These are phyloP conservation scores for Lycocorax pyrrhopterus DNA, from an alignment of 2,113 vertebrate genomes.

Conservation along the genomic window DNA sequence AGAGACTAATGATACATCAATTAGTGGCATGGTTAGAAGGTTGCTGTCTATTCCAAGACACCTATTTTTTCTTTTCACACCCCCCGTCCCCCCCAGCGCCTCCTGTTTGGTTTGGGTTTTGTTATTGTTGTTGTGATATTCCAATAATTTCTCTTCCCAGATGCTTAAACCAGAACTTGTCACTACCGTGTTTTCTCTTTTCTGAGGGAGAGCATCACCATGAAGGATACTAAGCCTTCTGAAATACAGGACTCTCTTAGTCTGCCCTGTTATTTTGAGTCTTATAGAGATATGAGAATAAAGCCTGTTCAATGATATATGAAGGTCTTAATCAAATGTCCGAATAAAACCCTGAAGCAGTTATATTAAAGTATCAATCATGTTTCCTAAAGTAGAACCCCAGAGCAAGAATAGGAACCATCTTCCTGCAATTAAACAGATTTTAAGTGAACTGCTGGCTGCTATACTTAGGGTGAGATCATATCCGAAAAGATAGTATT, in stretches of 20 bases:
- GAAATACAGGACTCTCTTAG: not conserved
- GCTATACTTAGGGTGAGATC: not conserved
- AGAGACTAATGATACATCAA: not conserved
- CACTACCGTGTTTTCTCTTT: not conserved
- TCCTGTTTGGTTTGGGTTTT: not conserved
- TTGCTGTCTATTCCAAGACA: not conserved
- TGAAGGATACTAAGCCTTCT: not conserved
- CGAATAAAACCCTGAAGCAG: not conserved
- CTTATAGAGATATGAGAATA: not conserved
- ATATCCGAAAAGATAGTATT: not conserved
- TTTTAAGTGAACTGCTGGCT: not conserved
- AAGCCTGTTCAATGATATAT: not conserved
- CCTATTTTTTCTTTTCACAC: not conserved
- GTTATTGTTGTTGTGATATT: not conserved
- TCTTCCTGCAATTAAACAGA: not conserved
- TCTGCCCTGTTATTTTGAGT: not conserved
- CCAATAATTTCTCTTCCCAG: not conserved
- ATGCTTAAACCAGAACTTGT: not conserved
- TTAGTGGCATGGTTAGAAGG: not conserved
- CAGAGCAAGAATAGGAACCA: not conserved
- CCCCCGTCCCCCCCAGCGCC: accelerated
- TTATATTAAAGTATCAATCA: not conserved
- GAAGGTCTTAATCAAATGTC: constrained; percentile 23
- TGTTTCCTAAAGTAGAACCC: constrained; percentile 5
- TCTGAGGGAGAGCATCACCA: not conserved